Evolutionary conservation across 2,797 vertebrate species (phyloP).

Genomic region (Pseudochromis fuscus): DNA sequence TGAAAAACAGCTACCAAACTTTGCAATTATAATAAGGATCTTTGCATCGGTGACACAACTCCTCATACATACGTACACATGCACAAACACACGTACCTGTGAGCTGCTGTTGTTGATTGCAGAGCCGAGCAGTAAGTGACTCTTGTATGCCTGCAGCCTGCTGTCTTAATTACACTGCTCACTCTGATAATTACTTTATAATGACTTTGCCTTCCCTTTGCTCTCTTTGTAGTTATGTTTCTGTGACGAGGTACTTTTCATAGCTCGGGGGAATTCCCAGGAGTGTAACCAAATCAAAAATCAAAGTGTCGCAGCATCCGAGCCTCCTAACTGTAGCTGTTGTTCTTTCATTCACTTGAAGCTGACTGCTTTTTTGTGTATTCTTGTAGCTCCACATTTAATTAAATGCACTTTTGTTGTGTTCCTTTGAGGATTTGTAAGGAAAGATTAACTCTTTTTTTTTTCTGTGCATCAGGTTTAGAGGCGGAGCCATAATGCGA

Average conservation of each 20-base stretch:
- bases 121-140: slow-evolving; percentile 28
- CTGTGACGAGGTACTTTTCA: slow-evolving; percentile 34
- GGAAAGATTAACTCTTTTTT: too few species aligned
- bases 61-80: background rate
- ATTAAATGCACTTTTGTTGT: background rate
- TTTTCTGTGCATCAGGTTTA: too few species aligned
- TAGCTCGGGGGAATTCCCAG: slow-evolving; percentile 11
- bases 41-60: slow-evolving; percentile 12
- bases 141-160: slow-evolving; percentile 32
- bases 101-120: slow-evolving; percentile 26
- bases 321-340: slow-evolving; percentile 4
- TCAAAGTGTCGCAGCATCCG: slow-evolving; percentile 15
- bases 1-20: slow-evolving; percentile 59
- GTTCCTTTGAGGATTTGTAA: too few species aligned
- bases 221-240: slow-evolving; percentile 29
- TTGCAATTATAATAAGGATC: slow-evolving; percentile 47
- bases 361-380: background rate
- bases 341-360: slow-evolving; percentile 1
- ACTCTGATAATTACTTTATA: slow-evolving; percentile 62
- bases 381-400: background rate
- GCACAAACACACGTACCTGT: slow-evolving; percentile 3
- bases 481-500: too few species aligned
- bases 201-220: slow-evolving; percentile 48
- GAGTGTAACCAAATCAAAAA: slow-evolving; percentile 23
- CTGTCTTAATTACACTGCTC: slow-evolving; percentile 50